Base-by-base conservation (phyloP, 2,888 invertebrate species). In the Heterodera filipjevi region DNA sequence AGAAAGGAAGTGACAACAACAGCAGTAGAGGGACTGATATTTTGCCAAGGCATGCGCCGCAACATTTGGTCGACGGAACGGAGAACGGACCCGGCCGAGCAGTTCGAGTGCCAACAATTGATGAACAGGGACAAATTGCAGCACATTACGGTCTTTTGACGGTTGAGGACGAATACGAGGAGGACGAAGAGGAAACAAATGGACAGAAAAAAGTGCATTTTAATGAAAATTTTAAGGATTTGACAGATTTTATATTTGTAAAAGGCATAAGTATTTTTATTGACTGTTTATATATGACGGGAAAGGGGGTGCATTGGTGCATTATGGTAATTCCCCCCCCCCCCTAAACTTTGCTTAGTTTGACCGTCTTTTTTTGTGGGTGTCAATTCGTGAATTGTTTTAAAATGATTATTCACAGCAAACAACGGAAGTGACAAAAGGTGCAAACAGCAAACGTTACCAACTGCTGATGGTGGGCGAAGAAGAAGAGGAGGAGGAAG, bases 131-230 rank as follows among this genome's bases (percentile, higher is more conserved):
- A 33, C 27, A 53, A 44, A 44, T 79, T 33, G 79, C 79, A 3
- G 79, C 80, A 39, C 35, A 46, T 22, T 79, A 66, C 66, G 79
- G 80, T 12, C 72, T 80, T 32, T 71, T 82, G 32, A 32, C 59
- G 10, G 44, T 53, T 44, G 81, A 79, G 2, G 77, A 73, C 3
- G 75, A 79, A n/a, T 75, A 80, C 27, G 79, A 80, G 16, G 82
- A 79, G 16, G 64, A 44, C 27, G 30, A 78, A 12, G 16, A 66
- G 19, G 32, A 49, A n/a, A n/a, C n/a, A n/a, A n/a, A n/a, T 22
- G 46, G 35, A 33, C 44, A 32, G 22, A 46, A 33, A 70, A 64
- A 44, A 12, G 33, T 66, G 32, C 46, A n/a, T n/a, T n/a, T n/a
- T n/a, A n/a, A n/a, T n/a, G 22, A 14, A 70, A 19, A 19, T 72